Evolutionary conservation across 2,888 invertebrate genomes (phyloP), one percentile per base, ranked within the genome.

Genomic region (Sminthurides aquaticus): DNA sequence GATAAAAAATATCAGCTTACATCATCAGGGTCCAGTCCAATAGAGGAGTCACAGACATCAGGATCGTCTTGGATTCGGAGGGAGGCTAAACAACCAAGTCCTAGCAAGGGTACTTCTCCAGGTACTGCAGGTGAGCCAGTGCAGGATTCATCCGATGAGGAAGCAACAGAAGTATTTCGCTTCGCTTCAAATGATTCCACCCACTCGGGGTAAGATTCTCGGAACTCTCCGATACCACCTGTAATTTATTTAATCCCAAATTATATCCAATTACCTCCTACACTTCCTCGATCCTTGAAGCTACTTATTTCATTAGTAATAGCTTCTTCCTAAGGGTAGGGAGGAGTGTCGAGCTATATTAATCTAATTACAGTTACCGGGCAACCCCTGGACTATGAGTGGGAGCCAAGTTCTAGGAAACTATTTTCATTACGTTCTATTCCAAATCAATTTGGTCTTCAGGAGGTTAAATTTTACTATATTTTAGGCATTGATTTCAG

Each of bases 181-280:
- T 66, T 70, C 56, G 59, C 62, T 60, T 70, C 71, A 58, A 64
- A 29, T 8, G 69, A 62, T 29, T 68, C 71, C 24, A 71, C 68
- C 73, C 73, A 72, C 72, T 68, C 80, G 76, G 93, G 93, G 80
- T 89, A 93, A 69, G 87, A 83, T 75, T 87, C 85, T 74, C 86
- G 87, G 81, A 94, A 95, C 78, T 87, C 86, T 70, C 84, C 83
- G 78, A 91, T 92, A 70, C 93, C 93, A 80, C 91, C 94, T 94
- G 84, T 2, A 52, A 52, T 22, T 8, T 11, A 34, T 34, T n/a
- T n/a, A n/a, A n/a, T 15, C 43, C 43, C 8, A 11, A 34, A 34
- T 11, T 34, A 11, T 5, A 5, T 34, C 43, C 15, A 34, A 34
- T 34, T 34, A 15, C 43, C 15, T 34, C 8, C 15, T 34, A 34